These are phyloP conservation scores for Pasiphila rectangulata DNA, from an alignment of 2,888 invertebrate species.

Conservation along the genomic window DNA sequence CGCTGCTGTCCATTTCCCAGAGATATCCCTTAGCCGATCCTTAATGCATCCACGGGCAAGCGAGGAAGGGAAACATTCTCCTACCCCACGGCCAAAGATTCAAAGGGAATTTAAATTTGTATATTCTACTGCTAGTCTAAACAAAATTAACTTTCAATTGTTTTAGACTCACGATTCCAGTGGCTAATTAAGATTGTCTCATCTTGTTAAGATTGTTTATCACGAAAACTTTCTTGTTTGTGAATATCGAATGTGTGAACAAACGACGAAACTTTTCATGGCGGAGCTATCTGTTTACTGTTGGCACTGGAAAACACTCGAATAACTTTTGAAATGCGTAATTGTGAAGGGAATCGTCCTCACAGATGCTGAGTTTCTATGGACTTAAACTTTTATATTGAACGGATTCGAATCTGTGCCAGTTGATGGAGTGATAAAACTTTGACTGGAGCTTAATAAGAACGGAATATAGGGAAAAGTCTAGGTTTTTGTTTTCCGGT, in stretches of 20 bases:
- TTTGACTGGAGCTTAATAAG: conserved; percentile 6
- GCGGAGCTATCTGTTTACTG: neutral
- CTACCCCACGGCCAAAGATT: too few relatives aligned
- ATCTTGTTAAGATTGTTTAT: too few relatives aligned
- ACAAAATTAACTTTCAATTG: too few relatives aligned
- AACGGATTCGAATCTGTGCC: conserved; percentile 18
- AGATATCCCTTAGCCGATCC: too few relatives aligned
- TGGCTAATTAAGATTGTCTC: neutral
- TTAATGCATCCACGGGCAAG: too few relatives aligned
- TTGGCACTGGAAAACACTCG: neutral
- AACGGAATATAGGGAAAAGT: neutral
- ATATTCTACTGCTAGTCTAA: too few relatives aligned
- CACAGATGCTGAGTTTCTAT: conserved; percentile 7
- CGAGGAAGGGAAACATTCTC: too few relatives aligned
- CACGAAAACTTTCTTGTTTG: neutral
- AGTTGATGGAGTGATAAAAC: conserved; percentile 9
- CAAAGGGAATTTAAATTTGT: too few relatives aligned
- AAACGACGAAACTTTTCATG: neutral
- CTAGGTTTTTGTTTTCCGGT: too few relatives aligned
- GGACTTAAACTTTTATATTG: conserved; percentile 21
- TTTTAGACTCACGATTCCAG: too few relatives aligned
- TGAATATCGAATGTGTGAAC: neutral
- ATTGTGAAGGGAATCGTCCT: too few relatives aligned
- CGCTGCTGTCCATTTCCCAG: too few relatives aligned
- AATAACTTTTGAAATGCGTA: neutral